Conservation (phyloP, 2,888 invertebrate species). For the Hirtodrosophila duncani region DNA sequence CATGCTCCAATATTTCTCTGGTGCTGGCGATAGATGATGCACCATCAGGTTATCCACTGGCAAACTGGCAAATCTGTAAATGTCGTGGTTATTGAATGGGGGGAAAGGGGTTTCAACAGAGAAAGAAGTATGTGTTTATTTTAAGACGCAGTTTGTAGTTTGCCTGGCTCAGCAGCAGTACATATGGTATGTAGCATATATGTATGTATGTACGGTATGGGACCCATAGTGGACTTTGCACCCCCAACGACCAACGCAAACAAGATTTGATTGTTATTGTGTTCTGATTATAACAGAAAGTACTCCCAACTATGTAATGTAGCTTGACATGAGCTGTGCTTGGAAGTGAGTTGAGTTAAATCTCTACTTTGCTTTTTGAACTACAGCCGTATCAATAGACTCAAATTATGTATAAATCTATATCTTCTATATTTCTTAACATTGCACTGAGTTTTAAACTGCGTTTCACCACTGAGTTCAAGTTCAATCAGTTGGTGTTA, state of each 20-base stretch:
- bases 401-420: no score
- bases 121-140: slow-evolving; percentile 27
- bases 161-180: background rate
- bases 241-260: slow-evolving; percentile 47
- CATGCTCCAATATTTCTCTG: slow-evolving; percentile 87
- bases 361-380: no score
- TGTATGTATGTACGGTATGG: slow-evolving; percentile 2
- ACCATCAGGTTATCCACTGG: slow-evolving; percentile 79
- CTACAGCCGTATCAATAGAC: no score
- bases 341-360: no score
- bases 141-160: slow-evolving; percentile 50
- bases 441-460: no score
- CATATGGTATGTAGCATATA: background rate
- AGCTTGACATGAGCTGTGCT: no score
- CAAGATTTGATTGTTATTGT: slow-evolving; percentile 65
- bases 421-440: no score
- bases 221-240: slow-evolving; percentile 67
- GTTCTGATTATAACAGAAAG: no score
- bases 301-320: no score
- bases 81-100: slow-evolving; percentile 42
- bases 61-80: slow-evolving; percentile 80
- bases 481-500: no score
- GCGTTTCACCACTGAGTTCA: no score
- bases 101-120: background rate
- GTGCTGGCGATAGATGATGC: slow-evolving; percentile 84